A percentile compares a stretch with the other conserved stretches of the same genome.
Conservation (phyloP, 2,113 vertebrate species). For the Pardalotus punctatus region DNA sequence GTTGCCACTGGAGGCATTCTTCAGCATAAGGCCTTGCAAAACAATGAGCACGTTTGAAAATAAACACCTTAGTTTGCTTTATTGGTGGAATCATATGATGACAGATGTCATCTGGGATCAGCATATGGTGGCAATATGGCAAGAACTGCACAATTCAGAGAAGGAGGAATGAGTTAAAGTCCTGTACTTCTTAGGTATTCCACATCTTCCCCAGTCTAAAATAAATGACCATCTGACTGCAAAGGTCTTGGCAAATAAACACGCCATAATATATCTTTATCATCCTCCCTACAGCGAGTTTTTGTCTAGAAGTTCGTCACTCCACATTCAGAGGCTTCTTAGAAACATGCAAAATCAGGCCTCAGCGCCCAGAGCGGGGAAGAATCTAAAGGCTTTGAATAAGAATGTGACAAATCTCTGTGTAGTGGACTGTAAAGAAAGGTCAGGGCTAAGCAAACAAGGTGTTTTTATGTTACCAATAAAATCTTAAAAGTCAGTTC, state of each 20-base stretch:
- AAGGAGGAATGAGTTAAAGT: conserved; percentile 14
- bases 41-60: conserved; percentile 27
- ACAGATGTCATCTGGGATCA: conserved; percentile 51
- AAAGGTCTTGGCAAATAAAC: conserved; percentile 33
- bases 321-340: background rate
- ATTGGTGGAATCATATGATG: conserved; percentile 46
- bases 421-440: background rate
- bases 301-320: conserved; percentile 29
- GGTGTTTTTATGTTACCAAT: conserved; percentile 11
- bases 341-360: background rate
- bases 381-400: background rate
- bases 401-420: background rate
- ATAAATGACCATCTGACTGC: conserved; percentile 22
- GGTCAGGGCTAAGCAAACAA: conserved; percentile 14
- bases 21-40: background rate
- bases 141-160: background rate
- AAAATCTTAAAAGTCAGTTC: background rate
- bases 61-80: conserved; percentile 50
- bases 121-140: conserved; percentile 66
- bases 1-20: background rate
- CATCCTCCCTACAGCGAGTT: background rate
- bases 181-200: background rate
- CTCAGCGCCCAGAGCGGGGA: background rate
- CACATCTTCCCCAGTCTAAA: background rate
- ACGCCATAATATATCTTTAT: background rate